Percentiles rank a stretch among this genome's conserved stretches.
phyloP scores from a whole-genome alignment of 2,113 vertebrate species.

The Phylloscopus trochilus region DNA sequence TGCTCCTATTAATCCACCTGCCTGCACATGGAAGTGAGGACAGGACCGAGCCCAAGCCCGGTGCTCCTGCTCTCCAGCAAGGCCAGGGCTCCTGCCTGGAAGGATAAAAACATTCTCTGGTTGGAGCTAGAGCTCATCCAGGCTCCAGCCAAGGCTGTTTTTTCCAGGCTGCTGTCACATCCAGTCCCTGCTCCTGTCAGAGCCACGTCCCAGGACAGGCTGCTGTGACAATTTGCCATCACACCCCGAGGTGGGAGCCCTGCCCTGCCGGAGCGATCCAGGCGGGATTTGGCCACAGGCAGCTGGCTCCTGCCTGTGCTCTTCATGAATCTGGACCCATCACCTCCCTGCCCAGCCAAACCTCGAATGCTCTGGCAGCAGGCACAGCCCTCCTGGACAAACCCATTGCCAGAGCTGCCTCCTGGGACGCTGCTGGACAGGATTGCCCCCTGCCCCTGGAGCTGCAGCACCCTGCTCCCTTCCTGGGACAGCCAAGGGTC shows the following conservation, averaged over 20 bases:
- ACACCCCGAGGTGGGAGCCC: accelerated
- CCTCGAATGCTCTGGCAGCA: constrained; percentile 11
- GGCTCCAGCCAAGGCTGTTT: neutral
- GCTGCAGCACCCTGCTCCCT: neutral
- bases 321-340: neutral
- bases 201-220: accelerated
- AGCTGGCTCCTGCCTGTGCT: neutral
- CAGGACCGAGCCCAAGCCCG: accelerated
- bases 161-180: neutral
- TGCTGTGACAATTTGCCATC: neutral
- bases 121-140: neutral
- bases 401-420: neutral
- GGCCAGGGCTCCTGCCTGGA: neutral
- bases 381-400: neutral
- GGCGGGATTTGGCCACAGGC: neutral
- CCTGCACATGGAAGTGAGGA: neutral
- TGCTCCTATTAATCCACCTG: accelerated
- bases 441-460: neutral
- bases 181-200: neutral
- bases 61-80: neutral
- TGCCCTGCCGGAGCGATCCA: accelerated
- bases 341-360: neutral
- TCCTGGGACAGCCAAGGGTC: neutral
- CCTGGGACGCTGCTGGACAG: neutral
- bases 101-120: neutral